These are phyloP conservation scores for Bufo gargarizans DNA, from an alignment of 2,113 vertebrate species.

Conservation along the genomic window DNA sequence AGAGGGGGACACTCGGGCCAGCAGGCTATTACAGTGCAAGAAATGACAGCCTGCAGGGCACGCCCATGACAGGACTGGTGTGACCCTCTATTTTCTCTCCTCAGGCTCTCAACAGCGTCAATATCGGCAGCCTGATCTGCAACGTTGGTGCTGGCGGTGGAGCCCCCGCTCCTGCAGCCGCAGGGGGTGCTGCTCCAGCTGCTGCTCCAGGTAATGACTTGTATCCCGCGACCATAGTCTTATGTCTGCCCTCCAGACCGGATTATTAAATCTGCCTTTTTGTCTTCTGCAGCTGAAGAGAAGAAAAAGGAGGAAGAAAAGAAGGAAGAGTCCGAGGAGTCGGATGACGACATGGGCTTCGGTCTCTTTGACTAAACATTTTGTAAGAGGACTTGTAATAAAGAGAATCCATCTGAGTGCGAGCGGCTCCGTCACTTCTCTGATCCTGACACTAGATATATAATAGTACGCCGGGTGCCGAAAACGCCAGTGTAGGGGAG, in stretches of 20 bases:
- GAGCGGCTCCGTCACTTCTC: not conserved
- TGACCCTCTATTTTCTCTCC: not conserved
- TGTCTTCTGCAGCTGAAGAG: conserved; percentile 82
- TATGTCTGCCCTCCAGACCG: no score
- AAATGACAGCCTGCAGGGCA: no score
- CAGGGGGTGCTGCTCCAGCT: conserved; percentile 68
- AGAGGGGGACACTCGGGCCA: no score
- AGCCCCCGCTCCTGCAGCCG: conserved; percentile 75
- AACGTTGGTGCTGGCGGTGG: conserved; percentile 90
- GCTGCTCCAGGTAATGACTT: conserved; percentile 79
- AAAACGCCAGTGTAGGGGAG: no score
- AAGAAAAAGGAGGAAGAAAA: conserved; percentile 95
- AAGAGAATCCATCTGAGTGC: conserved; percentile 54
- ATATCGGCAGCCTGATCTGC: conserved; percentile 92
- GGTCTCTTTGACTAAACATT: conserved; percentile 94
- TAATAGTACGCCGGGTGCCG: no score
- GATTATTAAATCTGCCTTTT: not conserved
- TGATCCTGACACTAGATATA: not conserved
- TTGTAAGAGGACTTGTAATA: conserved; percentile 71
- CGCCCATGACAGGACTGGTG: not conserved
- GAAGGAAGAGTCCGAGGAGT: conserved; percentile 97
- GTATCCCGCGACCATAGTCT: no score
- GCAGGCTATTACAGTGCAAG: no score
- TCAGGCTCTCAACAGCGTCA: conserved; percentile 87
- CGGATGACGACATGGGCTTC: conserved; percentile 98